phyloP scores from a whole-genome alignment of 2,797 vertebrate species.

The Paramormyrops hopkinsi region DNA sequence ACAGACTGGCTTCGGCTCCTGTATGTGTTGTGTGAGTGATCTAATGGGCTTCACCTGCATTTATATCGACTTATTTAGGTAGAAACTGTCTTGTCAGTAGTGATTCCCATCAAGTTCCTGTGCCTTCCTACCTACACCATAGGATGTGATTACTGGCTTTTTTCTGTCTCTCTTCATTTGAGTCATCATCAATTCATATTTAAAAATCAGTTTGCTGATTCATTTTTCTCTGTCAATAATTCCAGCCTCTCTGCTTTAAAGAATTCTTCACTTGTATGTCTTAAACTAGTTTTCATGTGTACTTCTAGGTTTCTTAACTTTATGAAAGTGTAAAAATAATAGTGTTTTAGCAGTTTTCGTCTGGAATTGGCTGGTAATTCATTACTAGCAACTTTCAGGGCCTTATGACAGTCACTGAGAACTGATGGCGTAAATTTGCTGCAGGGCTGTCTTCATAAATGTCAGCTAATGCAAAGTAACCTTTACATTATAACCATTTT shows the following conservation, averaged over 20 bases:
- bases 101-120: background rate
- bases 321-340: background rate
- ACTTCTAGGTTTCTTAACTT: background rate
- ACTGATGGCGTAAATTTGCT: background rate
- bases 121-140: background rate
- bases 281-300: background rate
- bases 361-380: background rate
- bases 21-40: background rate
- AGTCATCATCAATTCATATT: background rate
- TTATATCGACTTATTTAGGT: background rate
- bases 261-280: background rate
- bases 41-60: background rate
- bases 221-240: background rate
- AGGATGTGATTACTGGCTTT: background rate
- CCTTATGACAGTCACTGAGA: background rate
- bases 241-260: background rate
- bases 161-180: background rate
- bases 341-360: background rate
- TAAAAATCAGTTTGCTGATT: slow-evolving; percentile 1
- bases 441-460: background rate
- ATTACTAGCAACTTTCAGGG: background rate
- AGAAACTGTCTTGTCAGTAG: background rate
- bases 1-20: background rate
- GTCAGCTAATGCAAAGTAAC: background rate
- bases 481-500: background rate